These are phyloP conservation scores for Copidosoma floridanum DNA, from an alignment of 1,140 invertebrate species.

Conservation along the genomic window DNA sequence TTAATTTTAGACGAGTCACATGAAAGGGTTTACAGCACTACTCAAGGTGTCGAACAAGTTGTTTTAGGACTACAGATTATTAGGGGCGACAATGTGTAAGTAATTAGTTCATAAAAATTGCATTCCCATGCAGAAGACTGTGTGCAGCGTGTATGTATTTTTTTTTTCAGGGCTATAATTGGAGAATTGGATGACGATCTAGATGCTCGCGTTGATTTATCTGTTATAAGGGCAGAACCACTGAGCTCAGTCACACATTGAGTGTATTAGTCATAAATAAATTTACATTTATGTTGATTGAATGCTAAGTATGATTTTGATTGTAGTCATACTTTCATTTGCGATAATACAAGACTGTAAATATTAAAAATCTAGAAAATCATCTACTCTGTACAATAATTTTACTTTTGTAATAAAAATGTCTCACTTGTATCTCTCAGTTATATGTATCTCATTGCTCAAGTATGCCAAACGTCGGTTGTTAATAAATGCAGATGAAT, in stretches of 20 bases:
- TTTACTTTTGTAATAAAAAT: too few species aligned
- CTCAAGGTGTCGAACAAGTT: slow-evolving; percentile 92
- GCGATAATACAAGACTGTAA: slow-evolving; percentile 12
- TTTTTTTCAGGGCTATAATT: slow-evolving; percentile 79
- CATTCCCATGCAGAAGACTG: too few species aligned
- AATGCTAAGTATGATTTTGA: too few species aligned
- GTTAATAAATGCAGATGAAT: too few species aligned
- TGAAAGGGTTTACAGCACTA: slow-evolving; percentile 92
- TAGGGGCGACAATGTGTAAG: slow-evolving; percentile 93
- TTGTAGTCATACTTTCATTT: slow-evolving; percentile 3
- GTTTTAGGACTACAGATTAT: slow-evolving; percentile 95
- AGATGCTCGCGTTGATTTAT: slow-evolving; percentile 81
- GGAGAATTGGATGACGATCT: slow-evolving; percentile 90
- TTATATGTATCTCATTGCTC: too few species aligned
- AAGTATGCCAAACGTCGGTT: too few species aligned
- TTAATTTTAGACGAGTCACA: slow-evolving; percentile 96
- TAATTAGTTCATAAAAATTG: too few species aligned
- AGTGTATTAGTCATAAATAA: neutral
- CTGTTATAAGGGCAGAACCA: slow-evolving; percentile 85
- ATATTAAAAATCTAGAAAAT: slow-evolving; percentile 23
- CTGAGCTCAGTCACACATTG: slow-evolving; percentile 83
- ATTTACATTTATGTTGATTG: neutral
- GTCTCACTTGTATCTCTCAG: too few species aligned
- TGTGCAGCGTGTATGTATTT: too few species aligned
- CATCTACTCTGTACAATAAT: slow-evolving; percentile 11